Evolutionary conservation across 2,797 vertebrate genomes (phyloP), one percentile per base, ranked within the genome.

Genomic region (Moxostoma hubbsi): DNA sequence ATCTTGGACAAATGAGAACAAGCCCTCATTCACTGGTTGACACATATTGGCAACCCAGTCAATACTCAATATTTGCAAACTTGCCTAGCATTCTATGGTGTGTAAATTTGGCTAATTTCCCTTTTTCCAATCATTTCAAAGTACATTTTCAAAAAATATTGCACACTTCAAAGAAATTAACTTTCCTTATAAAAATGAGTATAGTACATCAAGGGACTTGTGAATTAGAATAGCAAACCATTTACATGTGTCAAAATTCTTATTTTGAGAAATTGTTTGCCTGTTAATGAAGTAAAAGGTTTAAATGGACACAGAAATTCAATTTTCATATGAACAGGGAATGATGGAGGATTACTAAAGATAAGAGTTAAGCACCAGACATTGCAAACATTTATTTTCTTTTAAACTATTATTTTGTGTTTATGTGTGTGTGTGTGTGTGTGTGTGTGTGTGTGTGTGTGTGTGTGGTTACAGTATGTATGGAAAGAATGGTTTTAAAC

Each of bases 301-400:
- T 82, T 55, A 62, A 73, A 50, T 82, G 63, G 57, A 69, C 8
- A 79, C 12, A 75, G 43, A 75, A 72, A 68, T 65, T 43, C 13
- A 57, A 57, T 77, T 58, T 70, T 77, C 81, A 67, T n/a, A 85
- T 81, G 86, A 87, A 85, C 62, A 86, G 92, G 92, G 91, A 93
- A 94, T 93, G 92, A 92, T 94, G 92, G 92, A 93, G 93, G 93
- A 92, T 85, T 87, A 81, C 58, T 86, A 85, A 81, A 90, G 90
- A 88, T 88, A 86, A 88, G 88, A 91, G 88, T 88, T 91, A 10
- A 93, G 89, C 89, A 90, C 83, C 83, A 80, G 53, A 83, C 61
- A 76, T 24, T 69, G 50, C 75, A 65, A 79, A 53, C 43, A 77
- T 70, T 79, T 76, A 6, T 69, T 18, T 70, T 24, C 24, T 24